phyloP scores from a whole-genome alignment of 2,888 invertebrate species.

The Tinea pellionella region DNA sequence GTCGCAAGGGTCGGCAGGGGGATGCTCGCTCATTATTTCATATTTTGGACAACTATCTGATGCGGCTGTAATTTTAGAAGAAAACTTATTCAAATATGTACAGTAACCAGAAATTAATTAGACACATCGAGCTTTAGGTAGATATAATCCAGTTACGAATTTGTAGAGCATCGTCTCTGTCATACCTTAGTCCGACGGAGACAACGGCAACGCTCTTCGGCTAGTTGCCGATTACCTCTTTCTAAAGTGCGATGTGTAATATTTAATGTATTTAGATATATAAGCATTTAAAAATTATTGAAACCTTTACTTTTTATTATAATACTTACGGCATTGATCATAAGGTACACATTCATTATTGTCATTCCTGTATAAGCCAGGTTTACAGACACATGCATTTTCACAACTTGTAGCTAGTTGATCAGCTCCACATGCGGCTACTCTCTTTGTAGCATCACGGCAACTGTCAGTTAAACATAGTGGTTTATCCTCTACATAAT shows the following conservation, averaged over 20 bases:
- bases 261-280: too few relatives aligned
- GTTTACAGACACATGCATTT: constrained; percentile 4
- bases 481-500: neutral
- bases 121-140: too few relatives aligned
- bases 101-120: too few relatives aligned
- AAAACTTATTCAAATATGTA: neutral
- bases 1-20: constrained; percentile 4
- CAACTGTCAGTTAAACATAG: neutral
- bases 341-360: neutral
- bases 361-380: neutral
- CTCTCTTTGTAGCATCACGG: neutral
- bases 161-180: too few relatives aligned
- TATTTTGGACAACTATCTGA: neutral
- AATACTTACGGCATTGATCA: constrained; percentile 9
- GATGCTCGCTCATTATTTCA: neutral
- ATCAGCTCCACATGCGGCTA: neutral
- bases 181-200: too few relatives aligned
- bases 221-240: too few relatives aligned
- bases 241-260: too few relatives aligned
- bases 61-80: neutral
- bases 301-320: too few relatives aligned
- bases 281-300: too few relatives aligned
- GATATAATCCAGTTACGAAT: too few relatives aligned
- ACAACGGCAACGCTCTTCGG: too few relatives aligned
- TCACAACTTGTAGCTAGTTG: neutral